Percentiles rank a stretch among this genome's conserved stretches.
phyloP scores from a whole-genome alignment of 2,797 vertebrate species.

The Xyrichtys novacula region DNA sequence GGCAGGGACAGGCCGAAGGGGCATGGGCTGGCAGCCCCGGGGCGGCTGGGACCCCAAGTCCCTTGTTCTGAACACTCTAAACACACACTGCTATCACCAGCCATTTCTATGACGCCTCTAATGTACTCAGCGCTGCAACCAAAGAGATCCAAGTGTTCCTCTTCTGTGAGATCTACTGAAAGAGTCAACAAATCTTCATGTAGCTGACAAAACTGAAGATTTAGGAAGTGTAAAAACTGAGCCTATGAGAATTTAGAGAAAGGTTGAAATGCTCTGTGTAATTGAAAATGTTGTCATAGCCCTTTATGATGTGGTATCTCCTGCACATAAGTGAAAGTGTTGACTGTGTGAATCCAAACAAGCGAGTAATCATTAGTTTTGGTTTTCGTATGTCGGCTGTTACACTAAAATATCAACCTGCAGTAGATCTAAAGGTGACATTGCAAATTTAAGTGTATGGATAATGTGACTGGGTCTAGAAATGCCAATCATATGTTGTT shows the following conservation, averaged over 20 bases:
- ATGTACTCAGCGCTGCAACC: slow-evolving; percentile 46
- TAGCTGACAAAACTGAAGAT: background rate
- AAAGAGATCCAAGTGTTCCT: slow-evolving; percentile 35
- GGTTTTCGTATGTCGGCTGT: too few species aligned
- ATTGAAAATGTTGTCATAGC: background rate
- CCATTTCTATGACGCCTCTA: slow-evolving; percentile 45
- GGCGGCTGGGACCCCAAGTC: slow-evolving; percentile 43
- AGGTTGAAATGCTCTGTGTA: background rate
- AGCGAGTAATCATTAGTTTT: background rate
- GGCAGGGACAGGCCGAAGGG: slow-evolving; percentile 58
- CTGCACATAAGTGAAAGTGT: background rate
- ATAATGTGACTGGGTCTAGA: too few species aligned
- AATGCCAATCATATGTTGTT: too few species aligned
- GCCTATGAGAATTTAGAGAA: background rate
- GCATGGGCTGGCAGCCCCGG: slow-evolving; percentile 58
- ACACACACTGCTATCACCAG: slow-evolving; percentile 47
- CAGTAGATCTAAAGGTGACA: too few species aligned
- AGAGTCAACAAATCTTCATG: background rate
- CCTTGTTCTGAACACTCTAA: slow-evolving; percentile 63
- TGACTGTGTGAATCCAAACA: background rate
- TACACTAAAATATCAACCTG: too few species aligned
- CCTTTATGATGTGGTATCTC: background rate
- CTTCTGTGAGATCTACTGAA: slow-evolving; percentile 11
- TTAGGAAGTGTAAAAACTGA: background rate
- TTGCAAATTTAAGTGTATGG: too few species aligned